Evolutionary conservation across 2,888 invertebrate genomes (phyloP).

Genomic region (Zaprionus lineosus): DNA sequence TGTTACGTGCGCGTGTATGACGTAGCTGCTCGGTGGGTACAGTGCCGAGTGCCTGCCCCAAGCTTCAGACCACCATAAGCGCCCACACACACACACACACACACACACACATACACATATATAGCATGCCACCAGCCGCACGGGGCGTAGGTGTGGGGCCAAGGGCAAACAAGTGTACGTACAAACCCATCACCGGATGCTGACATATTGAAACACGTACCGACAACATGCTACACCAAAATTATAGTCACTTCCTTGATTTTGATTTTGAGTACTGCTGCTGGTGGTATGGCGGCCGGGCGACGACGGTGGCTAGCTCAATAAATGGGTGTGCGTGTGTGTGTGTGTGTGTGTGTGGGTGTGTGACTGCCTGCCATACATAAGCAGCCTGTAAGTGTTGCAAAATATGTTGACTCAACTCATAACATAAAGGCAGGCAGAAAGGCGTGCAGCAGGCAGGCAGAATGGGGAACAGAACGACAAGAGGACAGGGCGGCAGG

Average conservation of each 20-base stretch:
- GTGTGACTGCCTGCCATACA: slow-evolving; percentile 32
- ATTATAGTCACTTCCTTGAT: slow-evolving; percentile 81
- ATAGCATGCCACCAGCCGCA: too few species aligned
- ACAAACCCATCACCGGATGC: slow-evolving; percentile 78
- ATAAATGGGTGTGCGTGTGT: slow-evolving; percentile 3
- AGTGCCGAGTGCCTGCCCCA: slow-evolving; percentile 1
- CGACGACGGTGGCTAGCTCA: slow-evolving; percentile 3
- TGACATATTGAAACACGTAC: slow-evolving; percentile 81
- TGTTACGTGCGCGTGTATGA: slow-evolving; percentile 37
- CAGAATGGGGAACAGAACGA: slow-evolving; percentile 10
- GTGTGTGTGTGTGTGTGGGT: not conserved
- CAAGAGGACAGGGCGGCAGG: slow-evolving; percentile 6
- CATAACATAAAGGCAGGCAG: slow-evolving; percentile 65
- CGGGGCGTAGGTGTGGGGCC: too few species aligned
- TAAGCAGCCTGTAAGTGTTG: slow-evolving; percentile 76
- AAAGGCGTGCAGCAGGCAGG: slow-evolving; percentile 25
- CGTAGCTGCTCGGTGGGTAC: slow-evolving; percentile 15
- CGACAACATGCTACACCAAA: slow-evolving; percentile 81
- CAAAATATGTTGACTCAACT: slow-evolving; percentile 81
- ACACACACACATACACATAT: too few species aligned
- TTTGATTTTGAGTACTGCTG: slow-evolving; percentile 80
- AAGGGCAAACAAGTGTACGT: slow-evolving; percentile 57
- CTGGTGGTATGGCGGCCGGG: too few species aligned
- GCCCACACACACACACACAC: too few species aligned
- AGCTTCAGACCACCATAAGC: too few species aligned